Percentiles rank a stretch among this genome's conserved stretches.
These are phyloP conservation scores for Catocala fraxini DNA, from an alignment of 2,888 invertebrate species.

Conservation along the genomic window DNA sequence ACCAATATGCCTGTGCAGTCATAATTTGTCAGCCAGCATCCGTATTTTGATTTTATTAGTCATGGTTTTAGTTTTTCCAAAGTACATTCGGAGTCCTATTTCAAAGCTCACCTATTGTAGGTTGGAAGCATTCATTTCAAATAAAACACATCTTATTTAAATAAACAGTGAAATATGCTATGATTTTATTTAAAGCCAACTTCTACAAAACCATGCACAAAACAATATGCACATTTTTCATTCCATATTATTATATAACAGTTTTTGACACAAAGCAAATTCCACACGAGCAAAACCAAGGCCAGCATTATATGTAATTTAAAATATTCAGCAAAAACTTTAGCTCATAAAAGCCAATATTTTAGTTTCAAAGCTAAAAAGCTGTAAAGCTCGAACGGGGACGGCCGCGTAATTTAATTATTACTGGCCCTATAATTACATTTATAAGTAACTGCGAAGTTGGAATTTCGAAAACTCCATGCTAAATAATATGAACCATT, in stretches of 20 bases:
- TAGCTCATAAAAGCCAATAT: background rate
- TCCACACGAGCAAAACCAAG: background rate
- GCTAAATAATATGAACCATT: constrained; percentile 32
- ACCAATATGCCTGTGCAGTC: too few relatives aligned
- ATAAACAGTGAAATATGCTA: too few relatives aligned
- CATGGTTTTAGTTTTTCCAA: too few relatives aligned
- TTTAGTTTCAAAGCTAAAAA: background rate
- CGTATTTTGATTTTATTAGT: too few relatives aligned
- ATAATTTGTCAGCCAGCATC: too few relatives aligned
- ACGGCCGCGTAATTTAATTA: constrained; percentile 2
- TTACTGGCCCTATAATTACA: constrained; percentile 22
- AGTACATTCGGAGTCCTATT: too few relatives aligned
- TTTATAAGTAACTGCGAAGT: constrained; percentile 25
- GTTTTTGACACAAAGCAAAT: constrained; percentile 1
- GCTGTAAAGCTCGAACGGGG: background rate
- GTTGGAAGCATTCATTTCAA: too few relatives aligned
- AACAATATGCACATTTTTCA: background rate
- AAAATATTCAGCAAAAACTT: background rate
- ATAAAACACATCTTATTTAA: too few relatives aligned
- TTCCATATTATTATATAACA: background rate
- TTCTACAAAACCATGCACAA: background rate
- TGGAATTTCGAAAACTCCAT: constrained; percentile 27
- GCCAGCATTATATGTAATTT: background rate
- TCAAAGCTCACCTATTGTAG: too few relatives aligned
- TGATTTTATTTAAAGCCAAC: too few relatives aligned